These are phyloP conservation scores for Charaxes varanes DNA, from an alignment of 1,140 invertebrate species.

Conservation along the genomic window DNA sequence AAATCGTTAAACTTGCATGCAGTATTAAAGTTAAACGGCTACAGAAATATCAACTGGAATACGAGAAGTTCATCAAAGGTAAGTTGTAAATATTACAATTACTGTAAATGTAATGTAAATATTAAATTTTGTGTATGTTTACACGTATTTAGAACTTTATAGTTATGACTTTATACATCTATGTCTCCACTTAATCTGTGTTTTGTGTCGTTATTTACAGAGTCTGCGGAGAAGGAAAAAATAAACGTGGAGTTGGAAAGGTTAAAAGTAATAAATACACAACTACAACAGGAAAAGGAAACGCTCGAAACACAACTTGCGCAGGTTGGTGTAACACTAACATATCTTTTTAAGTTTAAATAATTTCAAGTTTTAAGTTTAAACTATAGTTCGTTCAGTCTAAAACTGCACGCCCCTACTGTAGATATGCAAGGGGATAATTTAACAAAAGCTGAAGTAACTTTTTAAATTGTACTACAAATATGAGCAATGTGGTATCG, in stretches of 20 bases:
- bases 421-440: no score
- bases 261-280: conserved; percentile 75
- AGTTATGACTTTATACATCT: no score
- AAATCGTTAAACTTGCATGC: conserved; percentile 92
- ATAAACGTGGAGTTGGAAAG: conserved; percentile 87
- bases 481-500: no score
- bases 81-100: background rate
- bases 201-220: conserved; percentile 32
- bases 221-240: conserved; percentile 78
- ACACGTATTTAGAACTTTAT: no score
- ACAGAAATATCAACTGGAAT: conserved; percentile 97
- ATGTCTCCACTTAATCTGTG: no score
- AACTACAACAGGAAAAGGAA: conserved; percentile 62
- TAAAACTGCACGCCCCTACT: no score
- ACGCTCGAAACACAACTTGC: conserved; percentile 48
- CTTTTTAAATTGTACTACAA: no score
- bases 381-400: no score
- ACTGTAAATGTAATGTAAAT: no score
- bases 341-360: background rate
- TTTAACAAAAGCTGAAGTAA: no score
- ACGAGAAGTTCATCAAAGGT: conserved; percentile 67
- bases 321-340: conserved; percentile 31
- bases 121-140: no score
- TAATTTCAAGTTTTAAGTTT: background rate
- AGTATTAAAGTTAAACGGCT: conserved; percentile 95